phyloP scores from a whole-genome alignment of 2,797 vertebrate genomes.

The Aplochiton taeniatus region DNA sequence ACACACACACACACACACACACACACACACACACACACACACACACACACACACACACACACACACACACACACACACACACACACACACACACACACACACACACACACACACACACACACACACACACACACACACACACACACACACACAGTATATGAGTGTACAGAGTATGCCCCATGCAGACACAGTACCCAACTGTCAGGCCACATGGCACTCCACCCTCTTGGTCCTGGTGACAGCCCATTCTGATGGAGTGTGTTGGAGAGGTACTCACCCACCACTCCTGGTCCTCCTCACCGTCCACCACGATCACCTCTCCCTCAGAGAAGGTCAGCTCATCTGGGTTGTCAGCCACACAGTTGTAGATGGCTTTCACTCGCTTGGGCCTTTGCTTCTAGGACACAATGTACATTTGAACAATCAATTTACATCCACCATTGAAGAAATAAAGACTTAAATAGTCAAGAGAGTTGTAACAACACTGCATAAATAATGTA shows the following conservation, averaged over 20 bases:
- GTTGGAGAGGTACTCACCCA: slow-evolving; percentile 86
- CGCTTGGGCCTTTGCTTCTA: slow-evolving; percentile 92
- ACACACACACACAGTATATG: slow-evolving; percentile 82
- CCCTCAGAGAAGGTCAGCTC: slow-evolving; percentile 97
- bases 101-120: not conserved
- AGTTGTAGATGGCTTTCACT: slow-evolving; percentile 97
- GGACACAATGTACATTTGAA: slow-evolving; percentile 23
- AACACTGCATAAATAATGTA: too few species aligned
- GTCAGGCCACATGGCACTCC: too few species aligned
- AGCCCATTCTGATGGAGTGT: not conserved
- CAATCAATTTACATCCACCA: too few species aligned
- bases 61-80: slow-evolving; percentile 75
- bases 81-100: not conserved
- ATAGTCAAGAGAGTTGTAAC: too few species aligned
- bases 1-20: slow-evolving; percentile 73
- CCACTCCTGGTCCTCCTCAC: slow-evolving; percentile 99
- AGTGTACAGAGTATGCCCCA: too few species aligned
- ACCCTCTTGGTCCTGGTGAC: not conserved
- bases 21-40: not conserved
- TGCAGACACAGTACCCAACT: not conserved
- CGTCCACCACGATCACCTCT: slow-evolving; percentile 95
- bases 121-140: not conserved
- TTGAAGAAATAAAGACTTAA: too few species aligned
- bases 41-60: not conserved
- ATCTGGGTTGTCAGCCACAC: slow-evolving; percentile 93